Conservation (phyloP, 1,140 invertebrate species). For the Diabrotica undecimpunctata region DNA sequence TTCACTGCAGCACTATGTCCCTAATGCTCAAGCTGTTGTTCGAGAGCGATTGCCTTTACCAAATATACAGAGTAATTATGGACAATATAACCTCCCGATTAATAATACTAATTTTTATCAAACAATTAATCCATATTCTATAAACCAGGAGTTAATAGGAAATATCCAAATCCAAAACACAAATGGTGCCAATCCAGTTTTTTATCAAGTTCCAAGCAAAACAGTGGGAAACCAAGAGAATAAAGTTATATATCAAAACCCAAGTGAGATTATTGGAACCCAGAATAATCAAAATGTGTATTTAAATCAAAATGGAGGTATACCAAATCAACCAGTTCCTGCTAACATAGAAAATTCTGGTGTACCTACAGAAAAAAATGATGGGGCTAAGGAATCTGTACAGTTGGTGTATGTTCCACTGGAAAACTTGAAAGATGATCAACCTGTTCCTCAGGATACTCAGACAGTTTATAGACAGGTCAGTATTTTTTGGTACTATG, state of each 20-base stretch:
- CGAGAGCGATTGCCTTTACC: slow-evolving; percentile 23
- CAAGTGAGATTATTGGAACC: not conserved
- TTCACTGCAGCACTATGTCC: slow-evolving; percentile 18
- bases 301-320: too few species aligned
- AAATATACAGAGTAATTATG: slow-evolving; percentile 27
- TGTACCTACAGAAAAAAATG: slow-evolving; percentile 22
- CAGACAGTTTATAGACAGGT: slow-evolving; percentile 12
- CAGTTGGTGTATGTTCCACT: slow-evolving; percentile 76
- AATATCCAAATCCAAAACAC: slow-evolving; percentile 9
- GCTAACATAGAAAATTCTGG: slow-evolving; percentile 6
- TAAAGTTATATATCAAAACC: too few species aligned
- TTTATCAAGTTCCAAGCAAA: slow-evolving; percentile 19
- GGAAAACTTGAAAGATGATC: slow-evolving; percentile 57
- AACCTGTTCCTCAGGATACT: slow-evolving; percentile 20
- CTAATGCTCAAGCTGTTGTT: slow-evolving; percentile 24
- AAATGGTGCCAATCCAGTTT: slow-evolving; percentile 15
- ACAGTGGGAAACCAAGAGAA: too few species aligned
- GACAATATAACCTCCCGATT: slow-evolving; percentile 26
- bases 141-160: slow-evolving; percentile 30
- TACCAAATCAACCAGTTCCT: not conserved
- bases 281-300: not conserved
- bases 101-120: slow-evolving; percentile 35
- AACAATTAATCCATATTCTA: slow-evolving; percentile 26
- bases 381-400: slow-evolving; percentile 59
- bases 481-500: too few species aligned